Evolutionary conservation across 2,113 vertebrate genomes (phyloP), one percentile per base, ranked within the genome.

Genomic region (Notothenia rossii): DNA sequence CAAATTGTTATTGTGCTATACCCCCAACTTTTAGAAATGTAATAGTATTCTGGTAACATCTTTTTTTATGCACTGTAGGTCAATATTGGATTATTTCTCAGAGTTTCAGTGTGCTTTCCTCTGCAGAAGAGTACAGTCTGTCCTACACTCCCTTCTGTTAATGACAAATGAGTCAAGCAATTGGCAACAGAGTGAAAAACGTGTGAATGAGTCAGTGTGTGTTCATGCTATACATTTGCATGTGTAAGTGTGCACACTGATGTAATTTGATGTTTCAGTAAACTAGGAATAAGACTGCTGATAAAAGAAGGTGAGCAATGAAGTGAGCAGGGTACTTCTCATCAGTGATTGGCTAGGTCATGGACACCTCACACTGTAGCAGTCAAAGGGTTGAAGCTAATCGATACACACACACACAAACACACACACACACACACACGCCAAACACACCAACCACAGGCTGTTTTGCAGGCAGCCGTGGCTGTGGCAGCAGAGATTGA

Each of bases 401-500:
- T 90, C 88, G 81, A 86, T 71, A 72, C 61, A 63, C 43, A 64
- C 68, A 25, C 59, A 17, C 78, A 56, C 71, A 64, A 65, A 56
- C 63, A 62, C 71, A 75, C 50, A 62, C 67, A 18, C 59, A 69
- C 61, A 66, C 43, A 56, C 48, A 61, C 70, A 66, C 68, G 56
- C 72, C 36, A 1, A 7, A 17, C 25, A 67, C 48, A 61, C 67
- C 53, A 40, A 59, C 58, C 53, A 36, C 67, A 65, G 75, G 54
- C 77, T 72, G 72, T 84, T 84, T 72, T 83, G 84, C 75, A 85
- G 79, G 77, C 75, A 87, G 75, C 77, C 86, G 75, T 73, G 81
- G 85, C 79, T 67, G 75, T 74, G 69, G 68, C 72, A 75, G 70
- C 77, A 60, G 70, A 81, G 81, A 89, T 85, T 89, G 87, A 87